Evolutionary conservation across 2,888 invertebrate species (phyloP), one percentile per base, ranked within the genome.

Genomic region (Eristalinus sepulchralis): DNA sequence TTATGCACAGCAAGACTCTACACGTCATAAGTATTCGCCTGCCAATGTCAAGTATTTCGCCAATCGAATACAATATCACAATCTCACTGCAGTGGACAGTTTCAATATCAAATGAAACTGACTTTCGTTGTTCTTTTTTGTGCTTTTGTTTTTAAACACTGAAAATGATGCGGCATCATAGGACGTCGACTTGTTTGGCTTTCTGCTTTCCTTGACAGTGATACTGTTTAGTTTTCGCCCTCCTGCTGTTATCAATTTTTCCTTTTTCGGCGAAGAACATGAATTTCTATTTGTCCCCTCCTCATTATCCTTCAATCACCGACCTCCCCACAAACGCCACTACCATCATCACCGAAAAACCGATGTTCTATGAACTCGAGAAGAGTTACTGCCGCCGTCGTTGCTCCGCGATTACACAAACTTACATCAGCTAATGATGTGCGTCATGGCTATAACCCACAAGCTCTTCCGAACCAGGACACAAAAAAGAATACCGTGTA

Each of bases 31-130:
- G 39, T 22, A 34, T 34, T 55, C 60, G 34, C 17, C 59, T 34
- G n/a, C 27, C 13, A 77, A 34, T 57, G 53, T 9, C 24, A 53
- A 77, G 62, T 75, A 66, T 59, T 31, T 8, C 9, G 17, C 39
- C 39, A 31, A 6, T 2, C 5, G 53, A 47, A 31, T 17, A 17
- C 17, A 17, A 8, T 47, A 8, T 47, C 17, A 55, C 27, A 39
- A 60, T n/a, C 20, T 47, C 27, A 79, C 83, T 84, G 83, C 75
- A 84, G 75, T 80, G 80, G 83, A 84, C 83, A 84, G 83, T 75
- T 80, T 79, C 80, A 64, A 70, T 66, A 70, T 75, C 63, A 39
- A 63, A 71, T 62, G 34, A 34, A 73, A 68, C 63, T 77, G 71
- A 27, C 5, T 66, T 55, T 70, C 64, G 73, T 73, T 83, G 68